Base-by-base conservation (phyloP, 2,113 vertebrate species). In the Callopanchax toddi region DNA sequence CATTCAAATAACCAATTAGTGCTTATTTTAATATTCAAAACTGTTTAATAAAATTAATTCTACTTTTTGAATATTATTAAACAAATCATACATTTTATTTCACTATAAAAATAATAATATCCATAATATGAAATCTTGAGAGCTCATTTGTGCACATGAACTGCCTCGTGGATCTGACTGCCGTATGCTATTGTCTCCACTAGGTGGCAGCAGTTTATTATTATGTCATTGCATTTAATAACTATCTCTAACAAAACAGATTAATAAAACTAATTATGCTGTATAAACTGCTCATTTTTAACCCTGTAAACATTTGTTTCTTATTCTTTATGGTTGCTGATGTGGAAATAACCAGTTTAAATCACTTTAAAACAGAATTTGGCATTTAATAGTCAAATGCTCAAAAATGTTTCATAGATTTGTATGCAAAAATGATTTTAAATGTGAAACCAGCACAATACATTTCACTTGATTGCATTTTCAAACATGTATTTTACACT, bases 371-470 rank as follows among this genome's bases (percentile, higher is more conserved):
- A 78, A 69, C 45, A 74, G 56, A n/a, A n/a, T 73, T 73, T 68
- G 54, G 50, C 52, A 81, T 78, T 93, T 89, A 92, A 92, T 92
- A 91, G 85, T 91, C 87, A 92, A 88, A 78, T 86, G 76, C 87
- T 89, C 90, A 89, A 60, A 74, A 83, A 71, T 89, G 58, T 90
- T 83, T 84, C 72, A 90, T 88, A 87, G 85, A 80, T 40, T 73
- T 87, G 92, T 93, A 93, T 92, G 92, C 87, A 86, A 78, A 78
- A 62, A 46, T 59, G 13, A 74, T 57, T 23, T 73, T 85, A 84
- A 77, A 82, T 76, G 87, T 89, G 90, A 88, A 91, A 87, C 91
- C 93, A 93, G 88, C 92, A 93, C 90, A 83, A 87, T 86, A 89
- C 89, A 85, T 62, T 87, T 83, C 62, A 84, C 56, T 77, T 74